These are phyloP conservation scores for Cosmia pyralina DNA, from an alignment of 2,888 invertebrate genomes.

Conservation along the genomic window DNA sequence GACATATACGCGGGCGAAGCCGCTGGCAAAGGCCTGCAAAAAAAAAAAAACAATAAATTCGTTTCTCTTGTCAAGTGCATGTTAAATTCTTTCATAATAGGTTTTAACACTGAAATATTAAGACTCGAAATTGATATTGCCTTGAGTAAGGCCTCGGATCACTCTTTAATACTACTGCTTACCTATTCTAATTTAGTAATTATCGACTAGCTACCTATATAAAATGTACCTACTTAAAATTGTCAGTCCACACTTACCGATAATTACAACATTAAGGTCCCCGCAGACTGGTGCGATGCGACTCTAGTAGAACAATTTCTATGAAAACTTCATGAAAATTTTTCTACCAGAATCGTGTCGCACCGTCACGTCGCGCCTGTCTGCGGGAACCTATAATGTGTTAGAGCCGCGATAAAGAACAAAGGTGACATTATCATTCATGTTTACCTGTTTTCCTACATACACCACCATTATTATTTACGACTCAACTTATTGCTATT, in stretches of 20 bases:
- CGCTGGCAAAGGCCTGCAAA: no score
- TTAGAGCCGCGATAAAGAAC: slow-evolving; percentile 63
- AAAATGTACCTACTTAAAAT: no score
- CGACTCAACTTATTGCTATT: slow-evolving; percentile 36
- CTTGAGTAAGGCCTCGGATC: slow-evolving; percentile 55
- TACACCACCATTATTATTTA: slow-evolving; percentile 42
- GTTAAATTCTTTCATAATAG: slow-evolving; percentile 32
- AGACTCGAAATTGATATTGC: slow-evolving; percentile 45
- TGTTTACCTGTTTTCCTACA: slow-evolving; percentile 55
- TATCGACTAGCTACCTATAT: not conserved
- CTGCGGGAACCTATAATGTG: slow-evolving; percentile 25
- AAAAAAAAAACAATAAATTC: no score
- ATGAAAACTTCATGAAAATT: no score
- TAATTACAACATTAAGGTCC: no score
- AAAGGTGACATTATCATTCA: slow-evolving; percentile 73
- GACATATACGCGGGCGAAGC: no score
- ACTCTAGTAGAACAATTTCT: no score
- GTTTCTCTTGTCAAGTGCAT: slow-evolving; percentile 34
- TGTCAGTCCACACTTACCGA: no score
- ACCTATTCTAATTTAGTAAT: slow-evolving; percentile 20
- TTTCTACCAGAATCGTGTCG: no score
- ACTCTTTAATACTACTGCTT: slow-evolving; percentile 23
- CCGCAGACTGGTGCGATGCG: no score
- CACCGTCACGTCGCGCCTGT: no score
- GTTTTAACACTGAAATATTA: slow-evolving; percentile 44